phyloP scores from a whole-genome alignment of 2,113 vertebrate species.

The Probosciger aterrimus region DNA sequence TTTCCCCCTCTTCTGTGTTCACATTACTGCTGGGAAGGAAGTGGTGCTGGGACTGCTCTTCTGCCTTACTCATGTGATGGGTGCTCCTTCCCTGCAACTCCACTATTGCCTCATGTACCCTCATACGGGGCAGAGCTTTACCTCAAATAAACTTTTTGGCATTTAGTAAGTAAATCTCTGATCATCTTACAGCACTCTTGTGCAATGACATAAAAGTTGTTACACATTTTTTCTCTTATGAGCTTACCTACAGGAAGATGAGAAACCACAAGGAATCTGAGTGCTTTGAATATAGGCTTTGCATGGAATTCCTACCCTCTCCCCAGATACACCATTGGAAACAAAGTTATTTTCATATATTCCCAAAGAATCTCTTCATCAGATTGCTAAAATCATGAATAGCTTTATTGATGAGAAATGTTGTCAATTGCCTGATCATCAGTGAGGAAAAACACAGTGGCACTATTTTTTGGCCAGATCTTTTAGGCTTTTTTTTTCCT shows the following conservation, averaged over 20 bases:
- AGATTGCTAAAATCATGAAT: neutral
- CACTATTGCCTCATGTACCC: neutral
- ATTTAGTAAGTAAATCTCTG: neutral
- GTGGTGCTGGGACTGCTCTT: neutral
- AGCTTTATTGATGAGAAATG: slow-evolving; percentile 15
- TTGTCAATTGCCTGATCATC: neutral
- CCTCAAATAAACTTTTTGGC: slow-evolving; percentile 25
- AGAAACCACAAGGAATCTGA: slow-evolving; percentile 40
- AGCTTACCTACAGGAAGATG: slow-evolving; percentile 40
- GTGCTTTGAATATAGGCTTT: neutral
- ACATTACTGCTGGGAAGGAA: neutral
- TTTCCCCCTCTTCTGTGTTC: neutral
- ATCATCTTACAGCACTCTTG: neutral
- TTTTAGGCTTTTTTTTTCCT: neutral
- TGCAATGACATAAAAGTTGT: neutral
- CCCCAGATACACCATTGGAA: neutral
- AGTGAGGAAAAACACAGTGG: neutral
- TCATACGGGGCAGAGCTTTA: neutral
- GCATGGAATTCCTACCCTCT: neutral
- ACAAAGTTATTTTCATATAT: slow-evolving; percentile 39
- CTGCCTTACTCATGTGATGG: neutral
- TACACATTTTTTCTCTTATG: neutral
- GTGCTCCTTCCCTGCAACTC: neutral
- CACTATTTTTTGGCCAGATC: neutral
- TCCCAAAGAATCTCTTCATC: neutral